Evolutionary conservation across 2,797 vertebrate species (phyloP).

Genomic region (Eurystomus glaucurus): DNA sequence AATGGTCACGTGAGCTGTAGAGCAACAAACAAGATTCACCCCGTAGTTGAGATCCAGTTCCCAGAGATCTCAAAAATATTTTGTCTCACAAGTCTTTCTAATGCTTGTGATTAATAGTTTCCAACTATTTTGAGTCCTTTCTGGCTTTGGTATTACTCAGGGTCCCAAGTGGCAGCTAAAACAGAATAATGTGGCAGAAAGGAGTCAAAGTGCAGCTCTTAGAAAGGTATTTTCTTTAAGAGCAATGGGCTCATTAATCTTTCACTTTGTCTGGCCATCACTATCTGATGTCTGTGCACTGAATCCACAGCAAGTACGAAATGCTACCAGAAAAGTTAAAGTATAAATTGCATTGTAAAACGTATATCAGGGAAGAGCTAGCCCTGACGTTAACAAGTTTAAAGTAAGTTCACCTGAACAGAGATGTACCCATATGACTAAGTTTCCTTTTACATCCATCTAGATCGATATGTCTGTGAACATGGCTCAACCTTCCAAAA

Average conservation of each 20-base stretch:
- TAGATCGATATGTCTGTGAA: not conserved
- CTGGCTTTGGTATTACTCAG: not conserved
- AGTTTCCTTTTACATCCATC: not conserved
- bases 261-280: not conserved
- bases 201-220: not conserved
- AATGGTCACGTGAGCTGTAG: not conserved
- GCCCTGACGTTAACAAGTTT: not conserved
- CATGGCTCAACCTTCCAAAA: not conserved
- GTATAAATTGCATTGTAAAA: not conserved
- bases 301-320: not conserved
- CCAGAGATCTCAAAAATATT: not conserved
- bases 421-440: not conserved
- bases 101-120: not conserved
- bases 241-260: not conserved
- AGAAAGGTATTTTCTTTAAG: not conserved
- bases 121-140: not conserved
- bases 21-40: not conserved
- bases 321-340: not conserved
- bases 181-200: not conserved
- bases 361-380: not conserved
- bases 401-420: not conserved
- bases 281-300: accelerated
- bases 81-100: not conserved
- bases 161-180: not conserved
- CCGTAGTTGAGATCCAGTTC: not conserved